Evolutionary conservation across 2,113 vertebrate species (phyloP), one percentile per base, ranked within the genome.

Genomic region (Orthonyx spaldingii): DNA sequence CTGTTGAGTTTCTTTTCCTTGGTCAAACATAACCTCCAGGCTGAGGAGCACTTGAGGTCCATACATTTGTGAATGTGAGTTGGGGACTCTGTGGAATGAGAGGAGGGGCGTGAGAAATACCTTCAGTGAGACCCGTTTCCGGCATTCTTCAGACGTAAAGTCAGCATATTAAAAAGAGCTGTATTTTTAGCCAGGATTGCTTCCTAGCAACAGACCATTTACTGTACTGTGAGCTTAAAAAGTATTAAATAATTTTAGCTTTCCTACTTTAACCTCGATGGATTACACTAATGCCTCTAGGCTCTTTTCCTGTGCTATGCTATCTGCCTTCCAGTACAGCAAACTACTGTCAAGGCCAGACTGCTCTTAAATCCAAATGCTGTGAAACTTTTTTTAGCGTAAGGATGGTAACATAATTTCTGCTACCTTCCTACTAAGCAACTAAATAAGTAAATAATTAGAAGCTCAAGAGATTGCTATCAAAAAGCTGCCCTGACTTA

Each of bases 231-330:
- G 60, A 52, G 72, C 72, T 96, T 95, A 92, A 96, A 95, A 93
- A 84, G 92, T 92, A 94, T 95, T 96, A 95, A 97, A 96, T 97
- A 95, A 97, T 97, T 96, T 95, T 95, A 96, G 88, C 90, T 94
- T 96, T 92, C 83, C 86, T 86, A 81, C 86, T 94, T 96, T 96
- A 97, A 93, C 96, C 88, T 87, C 13, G 4, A 39, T 87, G 94
- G 90, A 96, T 97, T 96, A 97, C 69, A 84, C 61, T 96, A 96
- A 93, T 95, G 90, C 94, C 69, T 79, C 68, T 44, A 47, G 95
- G 76, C 84, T 96, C 52, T 95, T 89, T 85, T 77, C 84, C 88
- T 92, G 70, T 82, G 69, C 86, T 52, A 8, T 83, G 35, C 52
- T 94, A 9, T 84, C 32, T 81, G 71, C 80, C 90, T 96, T 91